Percentiles rank a stretch among this genome's conserved stretches.
phyloP scores from a whole-genome alignment of 2,888 invertebrate genomes.

The Plebejus anna region DNA sequence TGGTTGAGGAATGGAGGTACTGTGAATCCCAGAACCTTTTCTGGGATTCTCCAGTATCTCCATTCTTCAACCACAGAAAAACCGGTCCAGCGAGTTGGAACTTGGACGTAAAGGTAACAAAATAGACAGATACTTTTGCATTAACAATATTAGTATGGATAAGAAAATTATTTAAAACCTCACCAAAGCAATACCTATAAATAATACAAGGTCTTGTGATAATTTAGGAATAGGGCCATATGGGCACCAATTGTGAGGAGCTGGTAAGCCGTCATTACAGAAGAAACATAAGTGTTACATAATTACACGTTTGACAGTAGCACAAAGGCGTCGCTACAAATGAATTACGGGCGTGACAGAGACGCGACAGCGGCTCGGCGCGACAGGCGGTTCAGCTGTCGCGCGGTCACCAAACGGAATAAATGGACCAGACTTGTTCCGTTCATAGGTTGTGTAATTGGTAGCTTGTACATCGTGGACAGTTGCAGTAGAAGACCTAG shows the following conservation, averaged over 20 bases:
- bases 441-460: neutral
- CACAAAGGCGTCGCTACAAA: constrained; percentile 19
- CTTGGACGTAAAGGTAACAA: neutral
- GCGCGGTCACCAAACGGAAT: constrained; percentile 4
- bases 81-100: neutral
- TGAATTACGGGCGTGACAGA: constrained; percentile 4
- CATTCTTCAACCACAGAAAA: neutral
- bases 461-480: neutral
- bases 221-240: neutral
- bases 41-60: too few relatives aligned
- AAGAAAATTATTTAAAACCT: neutral
- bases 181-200: neutral
- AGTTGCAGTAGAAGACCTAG: neutral
- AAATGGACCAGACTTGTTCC: neutral
- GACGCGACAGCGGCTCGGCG: constrained; percentile 1
- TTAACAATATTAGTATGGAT: neutral
- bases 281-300: neutral
- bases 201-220: neutral
- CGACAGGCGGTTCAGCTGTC: constrained; percentile 16
- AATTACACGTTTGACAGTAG: constrained; percentile 14
- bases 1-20: too few relatives aligned
- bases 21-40: too few relatives aligned
- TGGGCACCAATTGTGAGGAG: neutral
- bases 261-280: constrained; percentile 4
- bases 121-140: neutral